A percentile compares a stretch with the other conserved stretches of the same genome.
phyloP scores from a whole-genome alignment of 53 echinoderm and acorn worm genomes.

The Antedon mediterranea region DNA sequence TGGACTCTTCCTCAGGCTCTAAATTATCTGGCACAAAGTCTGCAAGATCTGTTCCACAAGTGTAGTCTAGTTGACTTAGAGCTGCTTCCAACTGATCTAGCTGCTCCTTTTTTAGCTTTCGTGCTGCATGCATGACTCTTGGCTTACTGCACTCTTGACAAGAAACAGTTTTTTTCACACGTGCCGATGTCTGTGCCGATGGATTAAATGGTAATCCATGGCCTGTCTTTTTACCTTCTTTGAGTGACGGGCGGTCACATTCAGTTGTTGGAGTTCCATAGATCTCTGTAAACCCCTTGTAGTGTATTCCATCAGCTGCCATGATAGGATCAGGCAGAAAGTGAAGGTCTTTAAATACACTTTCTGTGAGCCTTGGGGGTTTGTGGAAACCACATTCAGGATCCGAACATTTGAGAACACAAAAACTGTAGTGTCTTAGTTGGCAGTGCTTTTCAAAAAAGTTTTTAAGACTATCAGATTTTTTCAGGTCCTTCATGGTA shows the following conservation, averaged over 20 bases:
- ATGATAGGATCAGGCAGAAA: background rate
- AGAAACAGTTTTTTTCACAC: background rate
- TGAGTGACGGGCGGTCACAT: background rate
- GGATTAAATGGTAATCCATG: slow-evolving; percentile 1
- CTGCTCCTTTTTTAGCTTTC: too few relatives aligned
- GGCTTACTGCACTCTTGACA: background rate
- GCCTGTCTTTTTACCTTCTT: background rate
- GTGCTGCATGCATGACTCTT: too few relatives aligned
- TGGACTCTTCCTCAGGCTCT: background rate
- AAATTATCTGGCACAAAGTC: background rate
- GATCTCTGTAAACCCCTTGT: background rate
- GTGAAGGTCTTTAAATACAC: background rate
- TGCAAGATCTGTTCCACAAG: background rate
- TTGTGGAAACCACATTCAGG: background rate
- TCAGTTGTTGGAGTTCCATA: slow-evolving; percentile 1
- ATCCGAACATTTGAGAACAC: background rate
- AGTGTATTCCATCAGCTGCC: background rate
- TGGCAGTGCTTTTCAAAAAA: too few relatives aligned
- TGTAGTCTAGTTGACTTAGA: background rate
- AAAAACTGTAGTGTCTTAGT: too few relatives aligned
- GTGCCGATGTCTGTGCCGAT: background rate
- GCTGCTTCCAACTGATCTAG: too few relatives aligned
- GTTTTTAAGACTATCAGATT: too few relatives aligned
- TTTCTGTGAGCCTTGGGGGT: background rate
- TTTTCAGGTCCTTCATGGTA: too few relatives aligned